Percentiles rank a stretch among this genome's conserved stretches.
Conservation (phyloP, 2,113 vertebrate species). For the Leptobrachium ailaonicum region DNA sequence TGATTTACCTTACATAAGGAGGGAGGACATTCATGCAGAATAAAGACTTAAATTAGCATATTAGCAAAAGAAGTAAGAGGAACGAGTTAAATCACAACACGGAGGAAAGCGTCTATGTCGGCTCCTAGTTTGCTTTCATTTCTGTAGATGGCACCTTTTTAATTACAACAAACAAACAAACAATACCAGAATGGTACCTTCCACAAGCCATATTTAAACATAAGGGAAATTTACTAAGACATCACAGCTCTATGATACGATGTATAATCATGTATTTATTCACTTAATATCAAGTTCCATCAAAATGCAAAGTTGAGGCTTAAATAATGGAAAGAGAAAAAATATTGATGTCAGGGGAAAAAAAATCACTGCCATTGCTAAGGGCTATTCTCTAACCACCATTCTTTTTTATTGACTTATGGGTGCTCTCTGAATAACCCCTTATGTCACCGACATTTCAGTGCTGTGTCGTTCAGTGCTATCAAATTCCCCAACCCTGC, state of each 20-base stretch:
- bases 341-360: no score
- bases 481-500: no score
- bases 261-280: not conserved
- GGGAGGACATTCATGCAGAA: not conserved
- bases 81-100: conserved; percentile 34
- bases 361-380: no score
- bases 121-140: conserved; percentile 32
- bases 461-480: no score
- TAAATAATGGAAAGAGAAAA: no score
- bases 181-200: conserved; percentile 41
- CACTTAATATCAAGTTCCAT: not conserved
- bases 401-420: no score
- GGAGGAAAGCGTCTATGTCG: conserved; percentile 20
- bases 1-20: no score
- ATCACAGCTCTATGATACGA: not conserved
- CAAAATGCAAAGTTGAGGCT: no score
- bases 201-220: conserved; percentile 13
- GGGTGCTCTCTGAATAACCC: no score
- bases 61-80: not conserved
- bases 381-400: no score
- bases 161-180: conserved; percentile 51
- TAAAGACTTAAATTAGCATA: conserved; percentile 11
- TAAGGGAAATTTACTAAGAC: not conserved
- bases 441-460: no score
- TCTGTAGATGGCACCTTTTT: conserved; percentile 45